Conservation (phyloP, 2,797 vertebrate genomes). For the Phylloscopus collybita region DNA sequence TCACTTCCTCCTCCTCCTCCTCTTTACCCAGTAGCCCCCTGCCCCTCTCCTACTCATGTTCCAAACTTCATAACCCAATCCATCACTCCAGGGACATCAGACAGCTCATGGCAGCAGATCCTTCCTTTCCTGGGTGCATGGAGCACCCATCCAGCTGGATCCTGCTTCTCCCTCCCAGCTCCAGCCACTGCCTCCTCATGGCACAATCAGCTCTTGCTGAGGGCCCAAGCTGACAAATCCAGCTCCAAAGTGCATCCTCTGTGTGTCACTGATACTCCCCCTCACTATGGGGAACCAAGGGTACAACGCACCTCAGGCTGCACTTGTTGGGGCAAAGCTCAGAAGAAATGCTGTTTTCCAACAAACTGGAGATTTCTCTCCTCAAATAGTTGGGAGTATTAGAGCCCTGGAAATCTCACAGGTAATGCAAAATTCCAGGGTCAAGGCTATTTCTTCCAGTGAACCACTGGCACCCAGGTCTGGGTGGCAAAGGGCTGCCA, state of each 20-base stretch:
- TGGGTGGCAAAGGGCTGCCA: not conserved
- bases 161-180: not conserved
- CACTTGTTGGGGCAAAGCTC: not conserved
- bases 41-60: not conserved
- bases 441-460: not conserved
- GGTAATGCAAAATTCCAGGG: not conserved
- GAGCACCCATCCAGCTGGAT: not conserved
- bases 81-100: not conserved
- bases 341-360: not conserved
- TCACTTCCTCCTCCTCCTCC: conserved; percentile 35
- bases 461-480: not conserved
- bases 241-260: not conserved
- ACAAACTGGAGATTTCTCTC: not conserved
- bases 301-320: not conserved
- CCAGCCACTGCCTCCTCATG: not conserved
- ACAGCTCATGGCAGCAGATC: not conserved
- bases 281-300: not conserved
- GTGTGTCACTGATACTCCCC: not conserved
- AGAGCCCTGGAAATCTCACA: not conserved
- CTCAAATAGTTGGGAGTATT: not conserved
- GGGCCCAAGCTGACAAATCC: not conserved
- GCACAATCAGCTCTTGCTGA: not conserved
- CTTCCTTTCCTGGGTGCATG: not conserved
- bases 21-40: conserved; percentile 4
- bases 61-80: not conserved